Conservation (phyloP, 2,113 vertebrate genomes). For the Haplotaxodon microlepis region DNA sequence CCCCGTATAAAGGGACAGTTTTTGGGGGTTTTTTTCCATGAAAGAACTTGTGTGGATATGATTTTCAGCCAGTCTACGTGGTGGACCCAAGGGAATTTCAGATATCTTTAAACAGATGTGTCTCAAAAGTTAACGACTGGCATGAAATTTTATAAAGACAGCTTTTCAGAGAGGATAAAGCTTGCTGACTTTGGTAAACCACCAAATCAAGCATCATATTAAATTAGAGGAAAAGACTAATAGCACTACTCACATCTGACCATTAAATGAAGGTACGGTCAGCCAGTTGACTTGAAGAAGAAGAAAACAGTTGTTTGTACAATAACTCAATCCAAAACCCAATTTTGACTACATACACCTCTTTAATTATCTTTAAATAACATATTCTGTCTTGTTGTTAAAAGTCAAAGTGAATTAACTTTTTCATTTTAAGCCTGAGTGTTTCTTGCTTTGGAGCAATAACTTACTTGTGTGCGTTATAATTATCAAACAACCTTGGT, state of each 20-base stretch:
- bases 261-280: background rate
- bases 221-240: background rate
- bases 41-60: background rate
- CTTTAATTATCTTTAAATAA: background rate
- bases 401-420: background rate
- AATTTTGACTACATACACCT: background rate
- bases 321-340: background rate
- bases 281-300: background rate
- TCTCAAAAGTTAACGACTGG: background rate
- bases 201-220: background rate
- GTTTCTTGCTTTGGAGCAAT: background rate
- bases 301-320: background rate
- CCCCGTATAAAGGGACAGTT: background rate
- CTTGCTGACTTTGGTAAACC: background rate
- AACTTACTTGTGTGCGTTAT: background rate
- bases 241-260: background rate
- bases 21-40: fast-evolving
- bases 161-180: background rate
- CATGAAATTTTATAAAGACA: background rate
- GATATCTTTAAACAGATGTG: background rate
- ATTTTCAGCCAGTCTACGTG: background rate
- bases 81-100: background rate
- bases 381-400: background rate
- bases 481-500: background rate
- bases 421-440: background rate